Evolutionary conservation across 2,797 vertebrate species (phyloP), one percentile per base, ranked within the genome.

Genomic region (Syndactyla subalaris): DNA sequence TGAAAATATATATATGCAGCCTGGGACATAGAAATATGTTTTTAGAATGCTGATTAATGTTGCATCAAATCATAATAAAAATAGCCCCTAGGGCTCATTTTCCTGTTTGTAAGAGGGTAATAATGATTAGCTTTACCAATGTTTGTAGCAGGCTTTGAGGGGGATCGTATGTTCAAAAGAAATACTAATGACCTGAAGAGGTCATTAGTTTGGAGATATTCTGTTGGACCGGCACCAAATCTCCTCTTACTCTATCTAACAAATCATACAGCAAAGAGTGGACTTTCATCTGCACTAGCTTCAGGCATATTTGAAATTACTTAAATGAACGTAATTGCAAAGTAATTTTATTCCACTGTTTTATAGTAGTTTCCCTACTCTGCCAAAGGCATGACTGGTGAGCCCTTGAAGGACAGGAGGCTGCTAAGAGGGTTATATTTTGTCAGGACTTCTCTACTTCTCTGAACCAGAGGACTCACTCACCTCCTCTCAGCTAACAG

Each of bases 291-390:
- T 87, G 21, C 1, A 2, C 0, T 4, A 87, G 83, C 95, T 90
- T 59, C 82, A 86, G 88, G 92, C 89, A 74, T 76, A 88, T 91
- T 76, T 87, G 58, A 96, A 94, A 85, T 51, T 86, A 78, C 70
- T 93, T 91, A 86, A 94, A 92, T 48, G 18, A 84, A 41, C 23
- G 43, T 84, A 91, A 96, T 81, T 81, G 67, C 48, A 82, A 84
- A 78, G 72, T 90, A 73, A 96, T 93, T 95, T 90, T 76, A 95
- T 90, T 86, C 88, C 10, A 36, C 52, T 85, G 34, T 57, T 96
- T 83, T 58, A 80, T 26, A 75, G 72, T 46, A 51, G 57, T 61
- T 81, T 62, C 63, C 10, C 2, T 65, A 41, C 55, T 90, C 55
- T 90, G 79, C 74, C 73, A 59, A 79, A 94, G 89, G 83, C 93